Conservation (phyloP, 2,113 vertebrate genomes). For the Tapirus terrestris region DNA sequence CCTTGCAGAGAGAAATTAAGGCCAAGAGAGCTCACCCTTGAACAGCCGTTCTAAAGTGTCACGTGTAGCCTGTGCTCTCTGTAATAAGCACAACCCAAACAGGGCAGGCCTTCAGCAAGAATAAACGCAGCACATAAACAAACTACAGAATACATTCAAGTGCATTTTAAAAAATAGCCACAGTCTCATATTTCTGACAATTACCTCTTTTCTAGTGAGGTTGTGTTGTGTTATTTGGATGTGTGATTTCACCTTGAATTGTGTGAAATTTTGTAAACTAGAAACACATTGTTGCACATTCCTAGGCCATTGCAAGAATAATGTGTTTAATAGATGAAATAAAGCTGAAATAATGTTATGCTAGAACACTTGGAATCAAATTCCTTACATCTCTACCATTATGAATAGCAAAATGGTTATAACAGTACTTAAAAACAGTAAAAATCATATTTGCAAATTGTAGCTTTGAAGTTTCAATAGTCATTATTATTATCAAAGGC, state of each 20-base stretch:
- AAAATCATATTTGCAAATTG: not conserved
- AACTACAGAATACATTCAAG: not conserved
- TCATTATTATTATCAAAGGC: not conserved
- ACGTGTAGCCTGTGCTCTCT: rapidly evolving
- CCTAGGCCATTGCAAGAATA: not conserved
- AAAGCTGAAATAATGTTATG: not conserved
- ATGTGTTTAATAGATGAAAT: not conserved
- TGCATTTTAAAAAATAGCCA: not conserved
- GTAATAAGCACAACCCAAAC: not conserved
- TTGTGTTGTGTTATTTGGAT: not conserved
- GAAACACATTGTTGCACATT: not conserved
- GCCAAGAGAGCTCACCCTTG: not conserved
- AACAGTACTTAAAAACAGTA: not conserved
- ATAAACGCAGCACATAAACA: not conserved
- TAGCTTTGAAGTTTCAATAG: not conserved
- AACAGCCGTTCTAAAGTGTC: not conserved
- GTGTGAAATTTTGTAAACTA: not conserved
- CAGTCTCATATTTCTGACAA: not conserved
- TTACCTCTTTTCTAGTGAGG: not conserved
- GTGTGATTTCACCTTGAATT: not conserved
- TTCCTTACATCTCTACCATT: not conserved
- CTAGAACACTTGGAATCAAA: not conserved
- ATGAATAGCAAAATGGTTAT: not conserved
- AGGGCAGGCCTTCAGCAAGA: not conserved
- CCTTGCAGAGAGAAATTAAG: conserved; percentile 27